Evolutionary conservation across 2,113 vertebrate species (phyloP).

Genomic region (Melanerpes aurifrons): DNA sequence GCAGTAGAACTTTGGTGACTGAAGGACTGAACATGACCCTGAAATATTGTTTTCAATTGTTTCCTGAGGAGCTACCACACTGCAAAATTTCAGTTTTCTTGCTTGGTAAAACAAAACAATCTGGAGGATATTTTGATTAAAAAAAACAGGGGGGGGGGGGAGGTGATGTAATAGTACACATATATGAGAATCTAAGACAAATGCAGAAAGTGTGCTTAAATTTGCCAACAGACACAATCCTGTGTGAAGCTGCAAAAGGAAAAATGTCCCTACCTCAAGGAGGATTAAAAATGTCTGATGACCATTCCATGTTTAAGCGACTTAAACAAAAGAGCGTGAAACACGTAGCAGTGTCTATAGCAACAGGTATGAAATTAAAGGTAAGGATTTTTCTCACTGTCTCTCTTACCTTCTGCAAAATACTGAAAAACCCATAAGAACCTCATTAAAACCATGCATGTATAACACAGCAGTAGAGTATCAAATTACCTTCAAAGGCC

Average conservation of each 20-base stretch:
- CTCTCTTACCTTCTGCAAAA: background rate
- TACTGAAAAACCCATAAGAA: background rate
- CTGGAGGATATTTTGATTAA: background rate
- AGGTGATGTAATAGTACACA: background rate
- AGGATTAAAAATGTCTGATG: background rate
- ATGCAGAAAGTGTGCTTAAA: background rate
- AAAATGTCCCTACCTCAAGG: background rate
- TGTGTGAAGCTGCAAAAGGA: background rate
- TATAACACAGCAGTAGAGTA: background rate
- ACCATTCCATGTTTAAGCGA: background rate
- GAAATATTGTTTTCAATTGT: background rate
- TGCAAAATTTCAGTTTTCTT: background rate
- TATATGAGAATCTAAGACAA: background rate
- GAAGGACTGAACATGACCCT: background rate
- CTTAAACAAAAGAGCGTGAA: background rate
- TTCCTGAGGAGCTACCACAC: background rate
- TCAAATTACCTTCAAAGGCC: background rate
- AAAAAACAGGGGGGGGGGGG: background rate
- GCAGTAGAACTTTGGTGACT: background rate
- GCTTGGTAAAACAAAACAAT: background rate
- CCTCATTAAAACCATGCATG: constrained; percentile 31
- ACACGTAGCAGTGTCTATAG: background rate
- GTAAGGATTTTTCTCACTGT: constrained; percentile 1
- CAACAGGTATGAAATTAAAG: constrained; percentile 30
- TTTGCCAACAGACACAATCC: background rate